phyloP scores from a whole-genome alignment of 2,797 vertebrate species.

The Borostomias antarcticus region DNA sequence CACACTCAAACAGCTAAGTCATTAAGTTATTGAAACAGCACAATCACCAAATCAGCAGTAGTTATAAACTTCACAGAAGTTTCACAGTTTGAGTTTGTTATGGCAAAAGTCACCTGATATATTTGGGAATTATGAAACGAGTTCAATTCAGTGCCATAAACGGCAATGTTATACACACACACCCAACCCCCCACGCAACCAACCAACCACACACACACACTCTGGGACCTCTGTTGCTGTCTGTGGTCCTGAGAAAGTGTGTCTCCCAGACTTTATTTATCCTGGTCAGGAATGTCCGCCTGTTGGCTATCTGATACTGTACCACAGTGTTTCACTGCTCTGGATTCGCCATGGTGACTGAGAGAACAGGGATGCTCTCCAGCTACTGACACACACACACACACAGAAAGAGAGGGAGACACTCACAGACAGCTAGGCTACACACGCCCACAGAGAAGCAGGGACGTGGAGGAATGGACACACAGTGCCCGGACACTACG shows the following conservation, averaged over 20 bases:
- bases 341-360: conserved; percentile 50
- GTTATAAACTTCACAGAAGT: conserved; percentile 4
- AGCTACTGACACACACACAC: conserved; percentile 17
- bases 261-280: conserved; percentile 53
- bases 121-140: conserved; percentile 6
- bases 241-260: conserved; percentile 44
- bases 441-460: not conserved
- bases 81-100: not conserved
- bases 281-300: conserved; percentile 46
- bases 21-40: too few species aligned
- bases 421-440: not conserved
- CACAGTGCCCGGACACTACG: conserved; percentile 8
- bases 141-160: conserved; percentile 13
- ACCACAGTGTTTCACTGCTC: conserved; percentile 40
- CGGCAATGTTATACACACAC: not conserved
- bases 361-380: conserved; percentile 37
- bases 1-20: too few species aligned
- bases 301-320: conserved; percentile 40
- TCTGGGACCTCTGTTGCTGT: conserved; percentile 30
- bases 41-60: not conserved
- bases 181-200: too few species aligned
- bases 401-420: not conserved
- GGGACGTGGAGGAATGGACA: conserved; percentile 11
- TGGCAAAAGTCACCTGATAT: conserved; percentile 1
- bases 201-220: conserved; percentile 16